Evolutionary conservation across 2,888 invertebrate species (phyloP), one percentile per base, ranked within the genome.

Genomic region (Lamproptera curius): DNA sequence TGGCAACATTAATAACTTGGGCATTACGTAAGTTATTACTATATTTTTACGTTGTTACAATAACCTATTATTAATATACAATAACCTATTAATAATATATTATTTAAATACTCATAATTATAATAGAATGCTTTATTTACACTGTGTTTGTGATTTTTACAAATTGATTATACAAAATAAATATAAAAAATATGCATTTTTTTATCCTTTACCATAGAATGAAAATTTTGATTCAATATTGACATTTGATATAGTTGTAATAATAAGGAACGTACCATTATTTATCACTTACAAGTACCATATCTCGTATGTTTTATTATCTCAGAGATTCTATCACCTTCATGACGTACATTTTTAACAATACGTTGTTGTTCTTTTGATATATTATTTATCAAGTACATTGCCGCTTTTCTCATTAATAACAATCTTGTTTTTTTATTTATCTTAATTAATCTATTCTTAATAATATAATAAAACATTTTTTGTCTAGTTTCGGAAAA

Each of bases 1-100:
- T 47, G 76, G 71, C 1, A 73, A 75, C 16, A 6, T 60, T 1
- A 59, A 62, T 1, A 74, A 73, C 37, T 46, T 74, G 42, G 73
- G 76, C 0, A 63, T 74, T 17, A 64, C 63, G 82, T 82, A 60
- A 71, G 60, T 15, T 1, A 11, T 2, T 23, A 6, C 3, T 28
- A 6, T 20, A 20, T 20, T 20, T 5, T 5, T 20, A 20, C 3
- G 20, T 20, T 20, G 6, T n/a, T n/a, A n/a, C n/a, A n/a, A n/a
- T n/a, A 10, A 10, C 11, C 2, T 11, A 23, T 1, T 15, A n/a
- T n/a, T n/a, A n/a, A n/a, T n/a, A n/a, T n/a, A n/a, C n/a, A n/a
- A n/a, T n/a, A n/a, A n/a, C n/a, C n/a, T n/a, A n/a, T n/a, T n/a
- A n/a, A n/a, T n/a, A n/a, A n/a, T n/a, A n/a, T n/a, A n/a, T n/a